Evolutionary conservation across 1,140 invertebrate species (phyloP), one percentile per base, ranked within the genome.

Genomic region (Aphelinus atriplicis): DNA sequence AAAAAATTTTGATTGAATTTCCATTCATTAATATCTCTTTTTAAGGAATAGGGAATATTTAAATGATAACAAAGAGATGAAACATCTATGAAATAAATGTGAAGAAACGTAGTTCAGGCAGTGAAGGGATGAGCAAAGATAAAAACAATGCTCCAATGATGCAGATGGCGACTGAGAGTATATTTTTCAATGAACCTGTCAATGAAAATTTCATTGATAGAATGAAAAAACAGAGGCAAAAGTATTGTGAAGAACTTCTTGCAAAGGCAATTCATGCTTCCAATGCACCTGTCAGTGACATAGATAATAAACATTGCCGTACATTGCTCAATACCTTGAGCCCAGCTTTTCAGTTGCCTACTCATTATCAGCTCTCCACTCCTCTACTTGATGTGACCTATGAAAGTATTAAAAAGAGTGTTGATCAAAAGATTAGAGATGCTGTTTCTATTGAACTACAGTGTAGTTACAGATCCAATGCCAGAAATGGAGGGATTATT

Each of bases 381-480:
- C 58, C 7, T 46, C 58, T 81, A 7, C 69, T 82, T 2, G 77
- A 80, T 56, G 61, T 9, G 45, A 75, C 78, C 0, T 73, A 80
- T 71, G 53, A 64, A 56, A 73, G 74, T 43, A 72, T 79, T 7
- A 69, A 78, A 75, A 71, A 48, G 6, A 63, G 55, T 10, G 75
- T 80, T 7, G 69, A 79, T 58, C 56, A 73, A 55, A 81, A 81
- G 69, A 61, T 80, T 45, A 66, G 63, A 53, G 65, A 70, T 70
- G 60, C 72, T 48, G 63, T 61, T 47, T 78, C 79, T 7, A 72
- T 80, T 7, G 77, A 72, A 48, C 26, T 79, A n/a, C 80, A 84
- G 72, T 82, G 80, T 70, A 82, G 83, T 76, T 80, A 81, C 9
- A 84, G 83, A 78, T 79, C 78, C 26, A 85, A 85, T 77, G 69